phyloP scores from a whole-genome alignment of 2,888 invertebrate species.

The Thymelicus lineola region DNA sequence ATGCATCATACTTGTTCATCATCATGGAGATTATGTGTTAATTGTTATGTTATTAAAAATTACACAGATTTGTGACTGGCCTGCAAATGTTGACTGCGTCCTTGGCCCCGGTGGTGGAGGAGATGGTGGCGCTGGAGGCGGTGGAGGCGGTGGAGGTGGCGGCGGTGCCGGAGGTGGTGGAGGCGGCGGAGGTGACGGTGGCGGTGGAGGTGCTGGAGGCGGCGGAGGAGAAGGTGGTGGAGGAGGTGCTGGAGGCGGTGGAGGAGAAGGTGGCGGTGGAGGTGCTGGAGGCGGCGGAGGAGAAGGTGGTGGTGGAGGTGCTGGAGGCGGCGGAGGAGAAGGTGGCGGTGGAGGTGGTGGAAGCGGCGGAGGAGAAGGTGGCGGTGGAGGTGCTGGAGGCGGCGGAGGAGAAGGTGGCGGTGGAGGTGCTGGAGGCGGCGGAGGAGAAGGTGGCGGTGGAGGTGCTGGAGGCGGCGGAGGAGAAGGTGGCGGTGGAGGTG shows the following conservation, averaged over 20 bases:
- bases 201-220: not conserved
- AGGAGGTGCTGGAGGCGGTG: no score
- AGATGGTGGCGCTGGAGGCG: conserved; percentile 28
- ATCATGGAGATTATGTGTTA: no score
- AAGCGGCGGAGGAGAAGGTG: no score
- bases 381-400: not conserved
- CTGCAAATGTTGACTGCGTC: not conserved
- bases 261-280: no score
- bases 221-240: not conserved
- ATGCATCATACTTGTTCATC: no score
- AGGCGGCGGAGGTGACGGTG: conserved; percentile 29
- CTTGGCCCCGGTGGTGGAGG: not conserved
- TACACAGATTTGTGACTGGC: not conserved
- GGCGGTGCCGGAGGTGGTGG: conserved; percentile 37
- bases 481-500: no score
- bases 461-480: conserved; percentile 7
- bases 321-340: not conserved
- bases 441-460: conserved; percentile 4
- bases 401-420: not conserved
- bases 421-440: not conserved
- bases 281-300: no score
- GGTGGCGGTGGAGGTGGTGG: conserved; percentile 33
- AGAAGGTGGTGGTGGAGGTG: conserved; percentile 43
- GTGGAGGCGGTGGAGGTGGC: conserved; percentile 21
- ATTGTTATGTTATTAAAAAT: no score